phyloP scores from a whole-genome alignment of 2,888 invertebrate genomes.

The Drosophila imparisetae region DNA sequence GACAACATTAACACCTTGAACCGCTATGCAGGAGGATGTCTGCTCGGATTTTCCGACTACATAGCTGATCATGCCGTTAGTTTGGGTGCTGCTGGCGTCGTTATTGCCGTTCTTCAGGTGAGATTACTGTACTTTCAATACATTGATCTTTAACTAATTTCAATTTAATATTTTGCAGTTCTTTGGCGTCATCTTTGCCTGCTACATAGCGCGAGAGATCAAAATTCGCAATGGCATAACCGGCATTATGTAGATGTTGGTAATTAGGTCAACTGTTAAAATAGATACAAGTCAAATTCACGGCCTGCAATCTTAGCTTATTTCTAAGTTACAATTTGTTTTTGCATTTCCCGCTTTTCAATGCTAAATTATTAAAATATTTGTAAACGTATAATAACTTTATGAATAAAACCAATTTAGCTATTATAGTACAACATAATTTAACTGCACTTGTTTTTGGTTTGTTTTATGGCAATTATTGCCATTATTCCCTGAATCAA shows the following conservation, averaged over 20 bases:
- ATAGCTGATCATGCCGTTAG: constrained; percentile 88
- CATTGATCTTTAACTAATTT: constrained; percentile 3
- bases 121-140: background rate
- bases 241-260: constrained; percentile 73
- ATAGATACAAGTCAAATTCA: constrained; percentile 11
- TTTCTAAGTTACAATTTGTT: constrained; percentile 34
- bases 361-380: constrained; percentile 33
- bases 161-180: constrained; percentile 67
- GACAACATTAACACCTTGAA: constrained; percentile 35
- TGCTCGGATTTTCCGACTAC: constrained; percentile 86
- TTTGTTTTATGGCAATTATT: background rate
- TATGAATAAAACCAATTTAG: constrained; percentile 44
- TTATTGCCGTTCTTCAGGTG: constrained; percentile 92
- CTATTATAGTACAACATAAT: constrained; percentile 1
- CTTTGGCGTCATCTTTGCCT: constrained; percentile 84
- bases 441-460: background rate
- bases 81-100: constrained; percentile 90
- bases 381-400: constrained; percentile 19
- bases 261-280: background rate
- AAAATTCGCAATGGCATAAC: constrained; percentile 83
- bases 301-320: constrained; percentile 25
- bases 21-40: constrained; percentile 85
- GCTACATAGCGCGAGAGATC: constrained; percentile 84
- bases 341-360: constrained; percentile 6
- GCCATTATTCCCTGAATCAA: constrained; percentile 3